These are phyloP conservation scores for Parasteatoda tepidariorum DNA, from an alignment of 1,140 invertebrate species.

Conservation along the genomic window DNA sequence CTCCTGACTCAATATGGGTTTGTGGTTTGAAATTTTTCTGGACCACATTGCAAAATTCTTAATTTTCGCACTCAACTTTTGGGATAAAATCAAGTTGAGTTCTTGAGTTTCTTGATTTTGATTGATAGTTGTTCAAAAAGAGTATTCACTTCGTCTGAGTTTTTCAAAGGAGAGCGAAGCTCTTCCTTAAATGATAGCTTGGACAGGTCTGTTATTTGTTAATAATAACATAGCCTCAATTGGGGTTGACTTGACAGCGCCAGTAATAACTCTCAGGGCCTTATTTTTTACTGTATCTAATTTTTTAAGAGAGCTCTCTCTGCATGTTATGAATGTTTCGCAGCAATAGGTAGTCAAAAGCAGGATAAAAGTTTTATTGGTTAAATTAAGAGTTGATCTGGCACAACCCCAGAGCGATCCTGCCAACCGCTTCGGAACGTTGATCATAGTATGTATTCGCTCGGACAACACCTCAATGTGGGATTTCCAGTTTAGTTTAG, in stretches of 20 bases:
- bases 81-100: too few species aligned
- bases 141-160: background rate
- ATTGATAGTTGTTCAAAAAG: constrained; percentile 3
- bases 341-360: constrained; percentile 4
- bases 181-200: constrained; percentile 4
- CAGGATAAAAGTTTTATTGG: constrained; percentile 2
- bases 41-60: background rate
- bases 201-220: too few species aligned
- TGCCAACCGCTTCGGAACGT: constrained; percentile 6
- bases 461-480: background rate
- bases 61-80: background rate
- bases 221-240: too few species aligned
- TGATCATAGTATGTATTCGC: background rate
- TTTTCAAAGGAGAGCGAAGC: constrained; percentile 3
- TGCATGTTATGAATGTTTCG: background rate
- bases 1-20: background rate
- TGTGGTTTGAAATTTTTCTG: background rate
- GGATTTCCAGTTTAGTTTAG: constrained; percentile 5
- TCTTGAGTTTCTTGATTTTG: background rate
- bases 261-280: background rate
- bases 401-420: constrained; percentile 8
- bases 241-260: background rate
- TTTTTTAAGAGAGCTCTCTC: background rate
- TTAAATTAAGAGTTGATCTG: too few species aligned
- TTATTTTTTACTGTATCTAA: background rate